A percentile compares a stretch with the other conserved stretches of the same genome.
These are phyloP conservation scores for Pollenia griseotomentosa DNA, from an alignment of 2,888 invertebrate species.

Conservation along the genomic window DNA sequence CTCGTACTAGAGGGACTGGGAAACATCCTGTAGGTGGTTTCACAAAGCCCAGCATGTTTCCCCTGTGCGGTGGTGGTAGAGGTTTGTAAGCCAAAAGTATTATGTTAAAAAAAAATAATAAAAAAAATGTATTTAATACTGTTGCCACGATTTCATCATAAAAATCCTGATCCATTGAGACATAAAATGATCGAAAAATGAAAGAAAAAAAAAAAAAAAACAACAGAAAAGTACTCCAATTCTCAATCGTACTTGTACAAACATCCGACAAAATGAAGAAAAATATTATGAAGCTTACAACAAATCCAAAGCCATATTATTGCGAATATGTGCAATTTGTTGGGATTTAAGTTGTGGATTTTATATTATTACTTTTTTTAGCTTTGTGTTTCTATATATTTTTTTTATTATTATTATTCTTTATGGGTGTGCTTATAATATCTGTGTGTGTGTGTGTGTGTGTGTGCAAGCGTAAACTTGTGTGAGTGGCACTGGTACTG, in stretches of 20 bases:
- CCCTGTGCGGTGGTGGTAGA: background rate
- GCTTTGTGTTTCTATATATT: background rate
- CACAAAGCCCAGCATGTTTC: background rate
- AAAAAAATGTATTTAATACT: constrained; percentile 47
- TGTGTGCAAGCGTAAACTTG: background rate
- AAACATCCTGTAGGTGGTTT: background rate
- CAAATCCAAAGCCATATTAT: constrained; percentile 71
- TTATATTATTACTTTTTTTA: constrained; percentile 44
- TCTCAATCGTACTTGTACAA: constrained; percentile 18
- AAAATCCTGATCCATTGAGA: constrained; percentile 69
- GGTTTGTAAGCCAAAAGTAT: constrained; percentile 36
- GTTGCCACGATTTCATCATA: constrained; percentile 72
- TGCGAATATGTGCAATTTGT: constrained; percentile 73
- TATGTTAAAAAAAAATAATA: constrained; percentile 29
- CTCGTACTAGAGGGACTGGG: background rate
- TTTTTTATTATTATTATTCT: constrained; percentile 44
- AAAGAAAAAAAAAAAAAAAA: constrained; percentile 12
- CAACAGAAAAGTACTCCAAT: background rate
- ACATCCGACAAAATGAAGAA: constrained; percentile 31
- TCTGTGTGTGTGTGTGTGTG: background rate
- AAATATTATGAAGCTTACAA: constrained; percentile 58
- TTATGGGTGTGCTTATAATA: constrained; percentile 28
- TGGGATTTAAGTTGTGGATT: constrained; percentile 67
- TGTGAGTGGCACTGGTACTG: constrained; percentile 22
- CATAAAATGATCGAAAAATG: constrained; percentile 62